phyloP scores from a whole-genome alignment of 1,140 invertebrate species.

The Pseudomyrmex flavicornis region DNA sequence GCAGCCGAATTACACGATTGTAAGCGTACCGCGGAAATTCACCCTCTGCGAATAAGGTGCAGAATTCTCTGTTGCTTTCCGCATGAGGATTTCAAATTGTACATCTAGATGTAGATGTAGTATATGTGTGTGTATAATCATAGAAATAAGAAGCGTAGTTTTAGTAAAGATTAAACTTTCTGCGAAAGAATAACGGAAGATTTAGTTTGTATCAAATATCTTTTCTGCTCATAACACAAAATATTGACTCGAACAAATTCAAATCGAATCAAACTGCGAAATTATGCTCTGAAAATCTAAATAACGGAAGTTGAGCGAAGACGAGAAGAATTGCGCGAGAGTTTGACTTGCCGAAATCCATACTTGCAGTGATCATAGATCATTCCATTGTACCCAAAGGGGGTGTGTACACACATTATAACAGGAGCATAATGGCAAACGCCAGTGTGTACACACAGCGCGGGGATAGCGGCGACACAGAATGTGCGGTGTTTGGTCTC shows the following conservation, averaged over 20 bases:
- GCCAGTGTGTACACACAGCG: constrained; percentile 77
- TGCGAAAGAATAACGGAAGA: background rate
- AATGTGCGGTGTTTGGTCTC: constrained; percentile 83
- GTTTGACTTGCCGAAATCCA: constrained; percentile 49
- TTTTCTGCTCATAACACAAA: background rate
- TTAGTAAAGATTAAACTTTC: background rate
- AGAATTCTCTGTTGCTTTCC: background rate
- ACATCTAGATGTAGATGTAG: background rate
- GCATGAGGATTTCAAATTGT: background rate
- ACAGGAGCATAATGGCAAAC: constrained; percentile 72
- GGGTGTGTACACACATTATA: constrained; percentile 80
- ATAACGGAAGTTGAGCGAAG: constrained; percentile 1
- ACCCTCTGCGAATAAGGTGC: background rate
- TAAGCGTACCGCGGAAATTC: constrained; percentile 47
- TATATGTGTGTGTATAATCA: background rate
- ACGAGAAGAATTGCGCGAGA: constrained; percentile 6
- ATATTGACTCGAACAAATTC: no score
- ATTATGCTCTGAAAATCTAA: background rate
- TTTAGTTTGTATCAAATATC: background rate
- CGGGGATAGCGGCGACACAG: constrained; percentile 73
- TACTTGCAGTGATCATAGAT: constrained; percentile 73
- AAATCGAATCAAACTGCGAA: no score
- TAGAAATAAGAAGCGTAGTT: background rate
- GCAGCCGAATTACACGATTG: constrained; percentile 69
- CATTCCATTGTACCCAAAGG: constrained; percentile 77